Evolutionary conservation across 2,797 vertebrate genomes (phyloP).

Genomic region (Danio jaintianensis): DNA sequence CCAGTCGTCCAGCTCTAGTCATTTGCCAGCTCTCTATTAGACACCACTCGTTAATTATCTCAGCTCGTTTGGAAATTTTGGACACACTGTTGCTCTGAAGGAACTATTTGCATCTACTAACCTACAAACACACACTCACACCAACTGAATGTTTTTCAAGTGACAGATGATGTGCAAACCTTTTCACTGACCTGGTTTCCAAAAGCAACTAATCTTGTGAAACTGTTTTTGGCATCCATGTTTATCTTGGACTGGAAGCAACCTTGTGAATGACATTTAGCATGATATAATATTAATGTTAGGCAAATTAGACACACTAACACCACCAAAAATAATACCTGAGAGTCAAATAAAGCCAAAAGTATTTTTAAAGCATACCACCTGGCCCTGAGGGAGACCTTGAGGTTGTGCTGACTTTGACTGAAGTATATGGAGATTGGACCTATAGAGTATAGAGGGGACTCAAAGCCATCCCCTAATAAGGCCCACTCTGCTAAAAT

Average conservation of each 20-base stretch:
- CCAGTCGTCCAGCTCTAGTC: slow-evolving; percentile 73
- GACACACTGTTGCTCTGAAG: neutral
- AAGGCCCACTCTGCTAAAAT: too few relatives aligned
- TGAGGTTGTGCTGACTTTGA: too few relatives aligned
- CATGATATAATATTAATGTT: neutral
- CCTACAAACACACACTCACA: slow-evolving; percentile 52
- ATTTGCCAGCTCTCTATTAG: slow-evolving; percentile 58
- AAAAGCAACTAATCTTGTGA: slow-evolving; percentile 1
- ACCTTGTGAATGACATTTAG: neutral
- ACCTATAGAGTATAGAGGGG: too few relatives aligned
- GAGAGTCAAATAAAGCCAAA: neutral
- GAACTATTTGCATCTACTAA: slow-evolving; percentile 67
- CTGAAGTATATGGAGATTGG: too few relatives aligned
- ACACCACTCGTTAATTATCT: slow-evolving; percentile 71
- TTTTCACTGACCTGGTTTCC: slow-evolving; percentile 9
- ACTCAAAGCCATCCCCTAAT: too few relatives aligned
- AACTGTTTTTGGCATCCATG: neutral
- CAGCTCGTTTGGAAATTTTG: slow-evolving; percentile 72
- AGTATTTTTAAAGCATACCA: too few relatives aligned
- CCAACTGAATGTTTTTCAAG: neutral
- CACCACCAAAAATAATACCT: neutral
- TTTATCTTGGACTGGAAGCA: neutral
- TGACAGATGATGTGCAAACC: neutral
- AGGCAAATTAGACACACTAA: neutral
- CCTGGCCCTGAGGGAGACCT: too few relatives aligned